phyloP scores from a whole-genome alignment of 23 tunicate species.

The Styela clava region DNA sequence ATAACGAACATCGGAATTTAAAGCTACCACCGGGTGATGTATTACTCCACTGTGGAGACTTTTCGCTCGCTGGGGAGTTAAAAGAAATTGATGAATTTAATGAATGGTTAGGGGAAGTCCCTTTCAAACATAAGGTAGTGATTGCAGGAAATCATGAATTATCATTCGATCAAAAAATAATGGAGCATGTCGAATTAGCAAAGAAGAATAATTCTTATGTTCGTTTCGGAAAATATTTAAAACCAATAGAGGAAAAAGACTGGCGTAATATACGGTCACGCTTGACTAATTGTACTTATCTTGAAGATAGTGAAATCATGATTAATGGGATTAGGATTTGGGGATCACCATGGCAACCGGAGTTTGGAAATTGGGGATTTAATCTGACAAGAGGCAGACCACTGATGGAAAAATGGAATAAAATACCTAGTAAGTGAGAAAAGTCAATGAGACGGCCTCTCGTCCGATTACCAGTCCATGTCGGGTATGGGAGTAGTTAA shows the following conservation, averaged over 20 bases:
- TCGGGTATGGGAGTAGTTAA: too few species aligned
- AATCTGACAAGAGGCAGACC: slow-evolving; percentile 50
- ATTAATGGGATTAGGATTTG: slow-evolving; percentile 73
- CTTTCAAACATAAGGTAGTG: slow-evolving; percentile 60
- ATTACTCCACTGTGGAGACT: slow-evolving; percentile 82
- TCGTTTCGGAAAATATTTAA: slow-evolving; percentile 1
- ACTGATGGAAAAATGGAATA: slow-evolving; percentile 74
- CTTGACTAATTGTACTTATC: slow-evolving; percentile 51
- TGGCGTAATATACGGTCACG: slow-evolving; percentile 33
- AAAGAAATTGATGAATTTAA: slow-evolving; percentile 70
- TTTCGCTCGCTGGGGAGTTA: slow-evolving; percentile 59
- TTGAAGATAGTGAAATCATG: slow-evolving; percentile 66
- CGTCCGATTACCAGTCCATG: too few species aligned
- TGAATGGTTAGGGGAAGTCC: slow-evolving; percentile 54
- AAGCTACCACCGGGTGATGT: slow-evolving; percentile 51
- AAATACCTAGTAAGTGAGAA: slow-evolving; percentile 51
- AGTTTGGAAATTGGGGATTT: slow-evolving; percentile 75
- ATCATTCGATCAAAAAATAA: slow-evolving; percentile 62
- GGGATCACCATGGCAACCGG: slow-evolving; percentile 82
- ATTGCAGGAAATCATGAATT: slow-evolving; percentile 85
- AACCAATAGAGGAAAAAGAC: slow-evolving; percentile 30
- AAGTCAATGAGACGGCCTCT: too few species aligned
- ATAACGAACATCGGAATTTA: slow-evolving; percentile 44
- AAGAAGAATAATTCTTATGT: background rate
- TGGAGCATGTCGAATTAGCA: slow-evolving; percentile 38